Base-by-base conservation (phyloP, 2,113 vertebrate genomes). In the Addax nasomaculatus region DNA sequence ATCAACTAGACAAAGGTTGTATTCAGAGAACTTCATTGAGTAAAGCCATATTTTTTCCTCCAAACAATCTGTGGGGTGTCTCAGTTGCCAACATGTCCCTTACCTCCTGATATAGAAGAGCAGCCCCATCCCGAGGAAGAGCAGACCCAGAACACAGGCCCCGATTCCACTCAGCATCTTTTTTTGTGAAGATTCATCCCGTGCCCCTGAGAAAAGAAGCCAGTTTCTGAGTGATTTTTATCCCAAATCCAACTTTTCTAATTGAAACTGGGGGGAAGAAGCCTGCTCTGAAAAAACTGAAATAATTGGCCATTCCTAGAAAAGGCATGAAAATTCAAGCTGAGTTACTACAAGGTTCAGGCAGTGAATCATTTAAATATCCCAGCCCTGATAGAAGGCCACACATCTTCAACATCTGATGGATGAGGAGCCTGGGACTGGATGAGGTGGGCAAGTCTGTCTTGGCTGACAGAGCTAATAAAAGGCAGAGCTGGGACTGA, bases 141-240 rank as follows among this genome's bases (percentile, higher is more conserved):
- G 58, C 9, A 97, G 89, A 1, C 95, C 96, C 30, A 97, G 64
- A 11, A 81, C 76, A 15, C 81, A 70, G 85, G n/a, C 81, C 36
- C 47, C 25, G 0, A n/a, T 13, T 45, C 97, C 97, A 36, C 51
- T 94, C 93, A 97, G 64, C 64, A 96, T 36, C 93, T 96, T 98
- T 85, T 53, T 80, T 85, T 25, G 57, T 8, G 90, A 76, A 49
- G 80, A 95, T 4, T 47, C 58, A 10, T 93, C 87, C n/a, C 43
- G 87, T 3, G 93, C n/a, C 73, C 80, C 96, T 97, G 60, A 62
- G 39, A 49, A 29, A 45, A 64, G 21, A 97, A 79, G 49, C 5
- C 30, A 80, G 15, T 3, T 25, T 89, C 64, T 70, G 29, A 84
- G 9, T 23, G 33, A 73, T 27, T n/a, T 86, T 92, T 27, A 53